Evolutionary conservation across 2,113 vertebrate species (phyloP), one percentile per base, ranked within the genome.

Genomic region (Struthio camelus): DNA sequence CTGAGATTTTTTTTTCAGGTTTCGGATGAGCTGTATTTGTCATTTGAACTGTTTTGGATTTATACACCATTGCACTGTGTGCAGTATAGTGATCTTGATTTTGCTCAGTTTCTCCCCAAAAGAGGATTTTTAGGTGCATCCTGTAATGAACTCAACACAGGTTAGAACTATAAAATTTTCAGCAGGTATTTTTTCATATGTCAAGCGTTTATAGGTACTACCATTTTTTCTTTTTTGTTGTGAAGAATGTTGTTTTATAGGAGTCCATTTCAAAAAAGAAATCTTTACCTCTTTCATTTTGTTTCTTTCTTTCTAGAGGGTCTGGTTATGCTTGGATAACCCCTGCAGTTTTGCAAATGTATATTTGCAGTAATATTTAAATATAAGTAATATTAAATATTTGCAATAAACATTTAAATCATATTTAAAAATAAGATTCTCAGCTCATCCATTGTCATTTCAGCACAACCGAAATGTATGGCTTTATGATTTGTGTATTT

Each of bases 391-490:
- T n/a, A n/a, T n/a, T n/a, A n/a, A n/a, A n/a, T n/a, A n/a, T n/a
- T n/a, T n/a, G n/a, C n/a, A n/a, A n/a, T n/a, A n/a, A n/a, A n/a
- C n/a, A n/a, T n/a, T n/a, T n/a, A n/a, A n/a, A n/a, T 62, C 79
- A 25, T 80, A 15, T 27, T 75, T 78, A 38, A 25, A 90, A 23
- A 53, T 51, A 51, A 82, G 44, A 54, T 61, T 81, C 10, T 72
- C 2, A 2, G 30, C 38, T 32, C 11, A 42, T 32, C 38, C 51
- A 4, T 28, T 69, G 46, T 44, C 18, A 51, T 38, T 75, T 79
- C 80, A 71, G 3, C 18, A 30, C 34, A 81, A 48, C 18, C 12
- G 53, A 20, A 69, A 8, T 0, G 0, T 6, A 3, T 34, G 34
- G 42, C 27, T 80, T 86, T 69, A 6, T 3, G 34, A 40, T 62